A percentile compares a stretch with the other conserved stretches of the same genome.
These are phyloP conservation scores for Zoanthus sansibaricus DNA, from an alignment of 92 coral and sea anemone genomes.

Conservation along the genomic window DNA sequence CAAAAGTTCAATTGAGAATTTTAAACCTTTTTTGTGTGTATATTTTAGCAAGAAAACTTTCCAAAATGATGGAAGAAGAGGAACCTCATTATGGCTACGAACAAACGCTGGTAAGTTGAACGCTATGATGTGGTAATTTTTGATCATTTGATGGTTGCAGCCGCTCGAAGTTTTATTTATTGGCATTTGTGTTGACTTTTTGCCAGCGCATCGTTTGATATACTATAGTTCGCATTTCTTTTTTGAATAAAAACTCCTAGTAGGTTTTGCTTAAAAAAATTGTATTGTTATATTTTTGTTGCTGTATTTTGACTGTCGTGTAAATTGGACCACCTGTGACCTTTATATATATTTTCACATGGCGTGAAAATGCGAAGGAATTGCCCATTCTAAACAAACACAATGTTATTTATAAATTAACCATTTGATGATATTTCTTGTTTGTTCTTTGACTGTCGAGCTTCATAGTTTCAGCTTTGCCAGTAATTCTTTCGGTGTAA, in stretches of 20 bases:
- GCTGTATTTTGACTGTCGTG: too few relatives aligned
- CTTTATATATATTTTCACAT: too few relatives aligned
- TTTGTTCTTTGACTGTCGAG: too few relatives aligned
- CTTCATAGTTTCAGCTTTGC: too few relatives aligned
- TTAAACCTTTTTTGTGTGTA: neutral
- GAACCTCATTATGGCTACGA: constrained; percentile 90
- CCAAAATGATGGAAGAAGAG: constrained; percentile 74
- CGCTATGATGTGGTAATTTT: neutral
- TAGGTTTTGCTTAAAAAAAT: neutral
- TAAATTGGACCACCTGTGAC: too few relatives aligned
- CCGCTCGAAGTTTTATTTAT: neutral
- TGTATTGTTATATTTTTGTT: too few relatives aligned
- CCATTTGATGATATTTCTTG: too few relatives aligned
- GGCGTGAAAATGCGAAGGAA: too few relatives aligned
- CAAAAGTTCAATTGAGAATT: neutral
- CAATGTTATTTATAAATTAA: too few relatives aligned
- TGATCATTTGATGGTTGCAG: neutral
- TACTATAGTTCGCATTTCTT: neutral
- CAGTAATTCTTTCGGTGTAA: too few relatives aligned
- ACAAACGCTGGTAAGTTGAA: constrained; percentile 85
- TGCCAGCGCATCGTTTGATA: neutral
- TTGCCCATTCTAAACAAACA: too few relatives aligned
- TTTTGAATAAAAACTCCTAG: neutral
- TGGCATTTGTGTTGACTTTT: neutral
- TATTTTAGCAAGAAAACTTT: neutral